Conservation (phyloP, 2,888 invertebrate species). For the Proisotoma minuta region DNA sequence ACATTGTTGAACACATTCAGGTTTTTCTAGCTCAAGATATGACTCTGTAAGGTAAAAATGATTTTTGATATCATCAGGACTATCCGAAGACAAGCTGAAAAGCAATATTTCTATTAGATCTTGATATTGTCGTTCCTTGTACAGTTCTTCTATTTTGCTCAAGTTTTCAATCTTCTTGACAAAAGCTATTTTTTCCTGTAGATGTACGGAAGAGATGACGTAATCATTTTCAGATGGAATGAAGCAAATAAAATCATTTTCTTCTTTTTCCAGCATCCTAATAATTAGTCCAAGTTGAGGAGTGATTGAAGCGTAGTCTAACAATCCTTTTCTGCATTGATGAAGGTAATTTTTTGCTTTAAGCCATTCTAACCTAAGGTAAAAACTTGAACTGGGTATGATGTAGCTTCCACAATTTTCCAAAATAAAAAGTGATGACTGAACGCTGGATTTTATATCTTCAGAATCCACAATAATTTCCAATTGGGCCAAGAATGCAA, state of each 20-base stretch:
- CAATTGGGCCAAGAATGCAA: neutral
- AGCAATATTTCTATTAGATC: constrained; percentile 62
- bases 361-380: constrained; percentile 7
- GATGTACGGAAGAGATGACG: constrained; percentile 56
- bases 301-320: neutral
- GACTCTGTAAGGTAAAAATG: constrained; percentile 30
- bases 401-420: neutral
- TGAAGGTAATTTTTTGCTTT: constrained; percentile 8
- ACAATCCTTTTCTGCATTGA: constrained; percentile 4
- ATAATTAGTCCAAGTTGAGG: neutral
- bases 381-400: neutral
- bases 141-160: constrained; percentile 54
- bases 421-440: neutral
- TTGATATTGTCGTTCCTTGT: constrained; percentile 61
- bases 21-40: constrained; percentile 22
- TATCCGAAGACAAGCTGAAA: constrained; percentile 19
- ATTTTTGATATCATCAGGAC: constrained; percentile 20
- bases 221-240: constrained; percentile 27
- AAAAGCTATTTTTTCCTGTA: constrained; percentile 52
- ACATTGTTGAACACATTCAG: constrained; percentile 35
- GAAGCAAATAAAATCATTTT: neutral
- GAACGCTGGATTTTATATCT: too few species aligned
- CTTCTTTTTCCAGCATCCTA: neutral
- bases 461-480: neutral
- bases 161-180: constrained; percentile 41